Evolutionary conservation across 2,113 vertebrate genomes (phyloP).

Genomic region (Eptesicus fuscus): DNA sequence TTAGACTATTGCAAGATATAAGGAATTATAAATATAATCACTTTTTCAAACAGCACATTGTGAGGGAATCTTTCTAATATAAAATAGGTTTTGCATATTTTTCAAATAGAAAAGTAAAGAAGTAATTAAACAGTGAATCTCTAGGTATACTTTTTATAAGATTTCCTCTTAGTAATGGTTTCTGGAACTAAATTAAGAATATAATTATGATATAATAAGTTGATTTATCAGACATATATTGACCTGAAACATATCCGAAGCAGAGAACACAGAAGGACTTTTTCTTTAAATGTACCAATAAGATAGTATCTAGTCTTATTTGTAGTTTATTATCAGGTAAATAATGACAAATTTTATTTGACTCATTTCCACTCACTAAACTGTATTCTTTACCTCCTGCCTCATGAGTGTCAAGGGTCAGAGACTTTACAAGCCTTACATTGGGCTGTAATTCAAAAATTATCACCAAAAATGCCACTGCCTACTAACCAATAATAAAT

Average conservation of each 20-base stretch:
- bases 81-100: background rate
- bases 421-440: constrained; percentile 28
- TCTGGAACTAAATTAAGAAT: constrained; percentile 14
- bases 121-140: background rate
- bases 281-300: background rate
- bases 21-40: background rate
- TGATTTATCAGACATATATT: constrained; percentile 20
- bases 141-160: background rate
- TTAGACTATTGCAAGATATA: background rate
- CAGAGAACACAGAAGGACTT: background rate
- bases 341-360: constrained; percentile 58
- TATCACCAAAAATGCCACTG: constrained; percentile 42
- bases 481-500: background rate
- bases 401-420: constrained; percentile 42
- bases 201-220: constrained; percentile 30
- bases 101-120: background rate
- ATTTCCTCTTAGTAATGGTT: background rate
- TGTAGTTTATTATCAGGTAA: constrained; percentile 69
- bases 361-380: constrained; percentile 57
- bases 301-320: constrained; percentile 38
- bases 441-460: constrained; percentile 9
- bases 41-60: background rate
- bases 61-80: background rate
- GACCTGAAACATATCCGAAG: background rate
- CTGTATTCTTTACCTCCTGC: constrained; percentile 46